Percentiles rank a stretch among this genome's conserved stretches.
Evolutionary conservation across 1,140 invertebrate genomes (phyloP).

Genomic region (Hermatobates lingyangjiaoensis): DNA sequence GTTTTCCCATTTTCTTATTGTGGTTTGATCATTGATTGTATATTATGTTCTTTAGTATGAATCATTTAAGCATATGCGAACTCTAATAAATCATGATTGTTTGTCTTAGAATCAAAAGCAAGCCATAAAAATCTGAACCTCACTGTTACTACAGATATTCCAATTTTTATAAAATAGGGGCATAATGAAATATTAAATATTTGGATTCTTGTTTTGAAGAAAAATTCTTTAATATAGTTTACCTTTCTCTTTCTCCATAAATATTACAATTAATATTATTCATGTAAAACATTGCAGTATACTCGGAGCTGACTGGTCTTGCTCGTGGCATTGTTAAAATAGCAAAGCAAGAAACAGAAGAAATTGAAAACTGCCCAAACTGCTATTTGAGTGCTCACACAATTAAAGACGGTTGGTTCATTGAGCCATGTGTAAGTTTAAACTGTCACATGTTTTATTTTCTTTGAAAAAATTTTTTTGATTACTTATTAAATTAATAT

Average conservation of each 20-base stretch:
- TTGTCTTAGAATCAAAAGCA: too few species aligned
- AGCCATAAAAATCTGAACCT: neutral
- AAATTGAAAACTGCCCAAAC: constrained; percentile 85
- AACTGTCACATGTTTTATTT: too few species aligned
- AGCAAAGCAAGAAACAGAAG: constrained; percentile 66
- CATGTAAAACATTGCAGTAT: constrained; percentile 31
- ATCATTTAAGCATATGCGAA: too few species aligned
- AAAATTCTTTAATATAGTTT: neutral
- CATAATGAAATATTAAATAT: neutral
- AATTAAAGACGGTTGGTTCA: constrained; percentile 68
- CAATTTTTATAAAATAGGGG: neutral
- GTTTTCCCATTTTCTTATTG: too few species aligned
- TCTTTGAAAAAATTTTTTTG: too few species aligned
- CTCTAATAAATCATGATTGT: too few species aligned
- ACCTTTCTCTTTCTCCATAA: neutral
- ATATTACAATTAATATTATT: neutral
- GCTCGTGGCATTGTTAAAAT: constrained; percentile 64
- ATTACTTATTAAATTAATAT: too few species aligned
- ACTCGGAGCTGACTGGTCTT: constrained; percentile 51
- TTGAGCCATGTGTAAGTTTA: constrained; percentile 78
- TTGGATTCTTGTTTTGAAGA: neutral
- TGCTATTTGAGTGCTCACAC: constrained; percentile 75
- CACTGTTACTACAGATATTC: neutral
- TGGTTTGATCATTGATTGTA: too few species aligned
- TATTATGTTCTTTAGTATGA: too few species aligned